Base-by-base conservation (phyloP, 2,888 invertebrate genomes). In the Colletes collaris region DNA sequence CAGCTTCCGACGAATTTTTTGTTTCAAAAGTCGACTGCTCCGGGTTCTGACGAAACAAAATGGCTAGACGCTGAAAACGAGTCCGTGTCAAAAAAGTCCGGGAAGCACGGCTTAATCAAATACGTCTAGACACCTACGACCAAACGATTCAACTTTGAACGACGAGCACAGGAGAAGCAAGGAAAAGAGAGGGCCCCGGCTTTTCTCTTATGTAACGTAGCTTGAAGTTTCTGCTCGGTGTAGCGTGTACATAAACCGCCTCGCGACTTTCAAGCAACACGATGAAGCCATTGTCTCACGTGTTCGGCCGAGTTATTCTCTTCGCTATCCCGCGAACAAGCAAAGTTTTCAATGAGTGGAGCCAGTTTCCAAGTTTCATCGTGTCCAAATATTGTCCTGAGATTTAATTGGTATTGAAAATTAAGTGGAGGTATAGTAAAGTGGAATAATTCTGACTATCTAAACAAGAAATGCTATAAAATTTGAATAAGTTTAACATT, bases 221-320 rank as follows among this genome's bases (percentile, higher is more conserved):
- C 81, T 76, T 75, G 86, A 81, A 89, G 87, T 90, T 90, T 90
- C 89, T 88, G 90, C 90, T 90, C 79, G 86, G 89, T 82, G 80
- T 90, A 90, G 90, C 90, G 82, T 90, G 87, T 86, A 90, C 78
- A 75, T 74, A 77, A 81, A 75, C 82, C 67, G 63, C 68, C 72
- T 76, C 66, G 59, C 62, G 68, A 75, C 64, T 64, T 67, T 53
- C 40, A 79, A 78, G 59, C 79, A 82, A 86, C 76, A 74, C 79
- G 77, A 66, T 68, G 55, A 69, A 70, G 73, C 70, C 82, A 86
- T 83, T 86, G 86, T 84, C 73, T 81, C 76, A 50, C 70, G 69
- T 74, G 70, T 79, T 78, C 65, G 71, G 46, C 74, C 66, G 69
- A 65, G 62, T 79, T 85, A 59, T 56, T 72, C 50, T 53, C 62